Evolutionary conservation across 92 coral and sea anemone genomes (phyloP).

Genomic region (Meandrina meandrites): DNA sequence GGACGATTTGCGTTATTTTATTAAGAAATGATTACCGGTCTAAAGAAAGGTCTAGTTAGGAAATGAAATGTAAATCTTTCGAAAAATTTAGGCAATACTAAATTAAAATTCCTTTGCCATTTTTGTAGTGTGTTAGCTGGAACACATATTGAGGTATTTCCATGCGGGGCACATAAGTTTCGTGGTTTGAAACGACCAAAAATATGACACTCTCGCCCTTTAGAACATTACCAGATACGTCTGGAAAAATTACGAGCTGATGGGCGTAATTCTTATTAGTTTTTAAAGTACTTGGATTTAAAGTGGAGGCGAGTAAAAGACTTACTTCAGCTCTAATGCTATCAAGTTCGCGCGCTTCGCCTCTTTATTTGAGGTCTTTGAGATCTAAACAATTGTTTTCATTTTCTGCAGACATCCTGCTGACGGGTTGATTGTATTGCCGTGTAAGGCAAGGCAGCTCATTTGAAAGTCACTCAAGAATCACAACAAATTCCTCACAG

Average conservation of each 20-base stretch:
- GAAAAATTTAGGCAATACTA: background rate
- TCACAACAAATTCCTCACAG: slow-evolving; percentile 48
- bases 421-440: slow-evolving; percentile 22
- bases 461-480: slow-evolving; percentile 40
- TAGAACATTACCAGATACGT: background rate
- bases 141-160: background rate
- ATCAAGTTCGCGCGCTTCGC: background rate
- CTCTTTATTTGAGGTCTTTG: background rate
- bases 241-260: background rate
- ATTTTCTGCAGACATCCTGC: slow-evolving; percentile 31
- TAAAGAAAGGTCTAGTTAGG: background rate
- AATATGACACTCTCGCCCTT: background rate
- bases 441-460: slow-evolving; percentile 1
- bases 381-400: slow-evolving; percentile 13
- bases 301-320: background rate
- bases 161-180: background rate
- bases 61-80: background rate
- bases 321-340: background rate
- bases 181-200: background rate
- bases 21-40: background rate
- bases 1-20: background rate
- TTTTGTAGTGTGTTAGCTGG: background rate
- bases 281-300: background rate
- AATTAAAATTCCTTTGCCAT: background rate
- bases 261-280: no score